phyloP scores from a whole-genome alignment of 2,113 vertebrate species.

The Carlito syrichta region DNA sequence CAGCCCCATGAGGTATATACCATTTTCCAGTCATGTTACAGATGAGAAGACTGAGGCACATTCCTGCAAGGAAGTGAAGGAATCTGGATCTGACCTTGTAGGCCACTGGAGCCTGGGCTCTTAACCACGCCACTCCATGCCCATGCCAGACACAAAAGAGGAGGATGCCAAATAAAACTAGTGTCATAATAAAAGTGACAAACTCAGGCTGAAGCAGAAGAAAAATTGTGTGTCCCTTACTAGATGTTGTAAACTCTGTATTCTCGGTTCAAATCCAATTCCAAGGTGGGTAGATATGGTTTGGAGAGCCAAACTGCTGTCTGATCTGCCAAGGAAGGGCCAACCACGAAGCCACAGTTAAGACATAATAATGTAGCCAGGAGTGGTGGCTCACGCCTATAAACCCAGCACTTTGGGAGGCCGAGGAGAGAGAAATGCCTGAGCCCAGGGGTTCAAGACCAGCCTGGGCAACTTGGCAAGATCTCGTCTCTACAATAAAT shows the following conservation, averaged over 20 bases:
- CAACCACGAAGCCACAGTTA: neutral
- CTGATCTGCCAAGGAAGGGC: neutral
- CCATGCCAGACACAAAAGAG: neutral
- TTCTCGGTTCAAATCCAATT: neutral
- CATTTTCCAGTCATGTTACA: neutral
- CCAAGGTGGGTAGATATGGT: neutral
- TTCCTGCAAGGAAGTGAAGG: neutral
- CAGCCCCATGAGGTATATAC: neutral
- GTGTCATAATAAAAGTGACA: neutral
- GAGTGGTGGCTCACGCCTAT: no score
- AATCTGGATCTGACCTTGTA: neutral
- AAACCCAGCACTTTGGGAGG: no score
- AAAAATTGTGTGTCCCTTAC: neutral
- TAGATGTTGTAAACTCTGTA: neutral
- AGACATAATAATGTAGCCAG: fast-evolving
- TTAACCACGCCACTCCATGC: neutral
- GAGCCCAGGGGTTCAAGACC: no score
- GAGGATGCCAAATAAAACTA: neutral
- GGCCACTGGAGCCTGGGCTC: neutral
- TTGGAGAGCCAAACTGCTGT: neutral
- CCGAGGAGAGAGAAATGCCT: no score
- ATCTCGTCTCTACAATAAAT: no score
- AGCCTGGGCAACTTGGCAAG: no score
- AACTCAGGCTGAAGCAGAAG: neutral
- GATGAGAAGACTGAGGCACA: neutral